phyloP scores from a whole-genome alignment of 2,113 vertebrate species.

The Murina feae region DNA sequence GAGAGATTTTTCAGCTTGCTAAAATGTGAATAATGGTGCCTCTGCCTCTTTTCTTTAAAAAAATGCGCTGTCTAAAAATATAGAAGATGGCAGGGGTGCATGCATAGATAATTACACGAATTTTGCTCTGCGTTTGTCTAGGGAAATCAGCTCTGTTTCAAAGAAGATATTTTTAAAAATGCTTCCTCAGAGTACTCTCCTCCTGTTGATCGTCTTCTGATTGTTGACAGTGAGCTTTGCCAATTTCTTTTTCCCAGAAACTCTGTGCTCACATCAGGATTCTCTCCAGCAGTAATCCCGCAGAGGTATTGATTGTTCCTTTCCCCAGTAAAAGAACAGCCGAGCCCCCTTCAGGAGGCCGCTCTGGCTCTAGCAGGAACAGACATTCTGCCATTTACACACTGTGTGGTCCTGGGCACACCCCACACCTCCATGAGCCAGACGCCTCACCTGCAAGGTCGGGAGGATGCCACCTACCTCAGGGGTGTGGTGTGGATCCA shows the following conservation, averaged over 20 bases:
- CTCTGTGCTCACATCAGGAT: neutral
- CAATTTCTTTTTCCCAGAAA: conserved; percentile 30
- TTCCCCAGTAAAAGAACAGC: neutral
- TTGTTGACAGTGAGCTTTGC: neutral
- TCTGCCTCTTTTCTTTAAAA: conserved; percentile 25
- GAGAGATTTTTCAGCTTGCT: neutral
- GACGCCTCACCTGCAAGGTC: neutral
- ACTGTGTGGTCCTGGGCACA: neutral
- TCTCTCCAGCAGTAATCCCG: neutral
- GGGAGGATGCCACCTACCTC: neutral
- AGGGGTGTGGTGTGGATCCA: too few relatives aligned
- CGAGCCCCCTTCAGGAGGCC: neutral
- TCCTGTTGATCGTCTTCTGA: neutral
- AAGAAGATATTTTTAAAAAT: neutral
- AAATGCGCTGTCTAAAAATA: conserved; percentile 37
- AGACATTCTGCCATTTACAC: neutral
- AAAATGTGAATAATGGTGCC: neutral
- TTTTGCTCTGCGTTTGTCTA: conserved; percentile 34
- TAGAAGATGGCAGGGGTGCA: conserved; percentile 43
- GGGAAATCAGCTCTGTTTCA: conserved; percentile 60
- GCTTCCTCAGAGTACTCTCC: neutral
- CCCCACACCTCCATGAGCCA: neutral
- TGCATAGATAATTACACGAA: conserved; percentile 61
- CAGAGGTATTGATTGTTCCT: neutral
- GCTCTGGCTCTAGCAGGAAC: neutral